Evolutionary conservation across 2,888 invertebrate genomes (phyloP).

Genomic region (Callinectes sapidus): DNA sequence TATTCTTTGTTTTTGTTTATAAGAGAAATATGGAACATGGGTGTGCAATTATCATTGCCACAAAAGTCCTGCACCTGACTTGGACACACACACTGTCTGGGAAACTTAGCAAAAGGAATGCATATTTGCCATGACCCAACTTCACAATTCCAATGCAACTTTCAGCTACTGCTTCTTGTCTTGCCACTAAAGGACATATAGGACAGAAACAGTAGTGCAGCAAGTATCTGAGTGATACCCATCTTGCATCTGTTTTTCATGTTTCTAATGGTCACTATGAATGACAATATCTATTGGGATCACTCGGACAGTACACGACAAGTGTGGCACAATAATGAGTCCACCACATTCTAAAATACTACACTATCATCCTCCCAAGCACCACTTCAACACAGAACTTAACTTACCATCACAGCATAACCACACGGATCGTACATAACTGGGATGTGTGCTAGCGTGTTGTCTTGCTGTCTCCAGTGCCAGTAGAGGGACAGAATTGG

Average conservation of each 20-base stretch:
- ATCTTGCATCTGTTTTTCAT: neutral
- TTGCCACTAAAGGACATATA: neutral
- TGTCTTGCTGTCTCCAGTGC: constrained; percentile 13
- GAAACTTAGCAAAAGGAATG: constrained; percentile 10
- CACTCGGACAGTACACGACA: neutral
- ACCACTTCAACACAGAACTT: neutral
- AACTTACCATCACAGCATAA: constrained; percentile 37
- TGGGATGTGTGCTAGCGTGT: neutral
- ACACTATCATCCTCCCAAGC: neutral
- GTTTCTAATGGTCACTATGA: neutral
- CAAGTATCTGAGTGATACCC: neutral
- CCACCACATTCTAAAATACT: constrained; percentile 12
- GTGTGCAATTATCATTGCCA: neutral
- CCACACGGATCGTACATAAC: constrained; percentile 22
- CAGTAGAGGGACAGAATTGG: neutral
- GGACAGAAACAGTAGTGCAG: neutral
- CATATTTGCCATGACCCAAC: neutral
- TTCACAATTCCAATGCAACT: neutral
- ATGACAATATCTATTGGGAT: neutral
- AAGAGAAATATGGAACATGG: neutral
- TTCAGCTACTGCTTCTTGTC: neutral
- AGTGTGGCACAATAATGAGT: neutral
- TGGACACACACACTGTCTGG: neutral
- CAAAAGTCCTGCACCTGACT: constrained; percentile 28
- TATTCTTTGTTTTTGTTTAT: constrained; percentile 7